phyloP scores from a whole-genome alignment of 2,113 vertebrate genomes.

The Catagonus wagneri region DNA sequence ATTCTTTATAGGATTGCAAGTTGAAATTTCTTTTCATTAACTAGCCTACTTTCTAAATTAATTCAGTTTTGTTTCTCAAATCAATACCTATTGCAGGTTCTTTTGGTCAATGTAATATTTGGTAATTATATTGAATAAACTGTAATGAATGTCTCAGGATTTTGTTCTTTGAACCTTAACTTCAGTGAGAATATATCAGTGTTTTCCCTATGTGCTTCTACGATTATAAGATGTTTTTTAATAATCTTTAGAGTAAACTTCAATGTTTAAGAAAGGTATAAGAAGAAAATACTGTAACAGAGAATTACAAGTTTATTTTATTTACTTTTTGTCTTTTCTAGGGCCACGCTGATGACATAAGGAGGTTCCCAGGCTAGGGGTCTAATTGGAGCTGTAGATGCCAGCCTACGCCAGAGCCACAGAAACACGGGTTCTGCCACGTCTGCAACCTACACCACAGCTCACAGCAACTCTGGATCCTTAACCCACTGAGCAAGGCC shows the following conservation, averaged over 20 bases:
- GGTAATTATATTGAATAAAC: not conserved
- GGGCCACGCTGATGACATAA: no score
- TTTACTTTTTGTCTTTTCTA: no score
- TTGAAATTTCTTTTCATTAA: not conserved
- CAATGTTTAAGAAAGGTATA: not conserved
- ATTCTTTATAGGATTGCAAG: not conserved
- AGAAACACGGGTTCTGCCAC: no score
- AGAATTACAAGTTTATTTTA: not conserved
- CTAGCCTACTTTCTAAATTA: not conserved
- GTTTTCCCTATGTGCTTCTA: not conserved
- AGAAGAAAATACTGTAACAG: not conserved
- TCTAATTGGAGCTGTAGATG: no score
- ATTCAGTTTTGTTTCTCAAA: not conserved
- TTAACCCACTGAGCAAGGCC: no score
- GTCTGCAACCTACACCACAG: no score
- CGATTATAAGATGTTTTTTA: not conserved
- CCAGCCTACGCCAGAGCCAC: no score
- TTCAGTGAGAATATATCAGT: not conserved
- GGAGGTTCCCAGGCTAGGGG: no score
- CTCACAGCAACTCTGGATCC: no score
- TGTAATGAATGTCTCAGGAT: not conserved
- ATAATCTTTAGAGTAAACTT: not conserved
- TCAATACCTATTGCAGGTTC: not conserved
- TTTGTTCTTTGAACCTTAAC: not conserved
- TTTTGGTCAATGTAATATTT: not conserved